phyloP scores from a whole-genome alignment of 1,140 invertebrate genomes.

The Aphaenogaster ashmeadi region DNA sequence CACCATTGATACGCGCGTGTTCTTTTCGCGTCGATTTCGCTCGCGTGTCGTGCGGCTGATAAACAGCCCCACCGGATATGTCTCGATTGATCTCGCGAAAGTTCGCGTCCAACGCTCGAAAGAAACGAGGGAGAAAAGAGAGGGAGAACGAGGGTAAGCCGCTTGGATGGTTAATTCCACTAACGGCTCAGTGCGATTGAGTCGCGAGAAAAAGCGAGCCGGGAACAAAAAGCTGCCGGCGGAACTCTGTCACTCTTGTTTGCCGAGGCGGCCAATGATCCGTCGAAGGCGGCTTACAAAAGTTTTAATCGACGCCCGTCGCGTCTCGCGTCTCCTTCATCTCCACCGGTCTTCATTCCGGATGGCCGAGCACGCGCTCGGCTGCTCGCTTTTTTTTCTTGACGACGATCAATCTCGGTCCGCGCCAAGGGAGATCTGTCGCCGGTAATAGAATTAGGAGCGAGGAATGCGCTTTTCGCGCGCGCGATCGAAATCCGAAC shows the following conservation, averaged over 20 bases:
- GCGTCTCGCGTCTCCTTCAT: slow-evolving; percentile 62
- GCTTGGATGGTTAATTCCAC: slow-evolving; percentile 62
- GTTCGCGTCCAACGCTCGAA: neutral
- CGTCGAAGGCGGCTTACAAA: slow-evolving; percentile 78
- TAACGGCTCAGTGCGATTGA: slow-evolving; percentile 64
- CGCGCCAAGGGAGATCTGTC: slow-evolving; percentile 24
- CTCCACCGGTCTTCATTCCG: slow-evolving; percentile 17
- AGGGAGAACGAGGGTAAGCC: slow-evolving; percentile 23
- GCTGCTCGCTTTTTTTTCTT: neutral
- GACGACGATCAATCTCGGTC: slow-evolving; percentile 42
- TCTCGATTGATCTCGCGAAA: slow-evolving; percentile 53
- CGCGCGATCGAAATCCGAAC: neutral
- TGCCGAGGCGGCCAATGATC: slow-evolving; percentile 77
- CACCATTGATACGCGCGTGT: neutral
- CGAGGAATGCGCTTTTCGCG: slow-evolving; percentile 28
- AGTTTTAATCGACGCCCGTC: slow-evolving; percentile 83
- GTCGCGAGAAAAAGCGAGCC: slow-evolving; percentile 65
- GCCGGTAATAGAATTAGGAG: slow-evolving; percentile 45
- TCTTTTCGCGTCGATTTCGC: neutral
- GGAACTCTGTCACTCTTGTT: slow-evolving; percentile 81
- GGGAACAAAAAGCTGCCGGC: slow-evolving; percentile 71
- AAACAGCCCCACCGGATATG: slow-evolving; percentile 11
- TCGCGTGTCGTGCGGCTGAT: slow-evolving; percentile 35
- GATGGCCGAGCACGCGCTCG: slow-evolving; percentile 51
- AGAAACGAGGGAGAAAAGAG: neutral